Percentiles rank a stretch among this genome's conserved stretches.
Conservation (phyloP, 1,140 invertebrate species). For the Scaptomyza hsui region DNA sequence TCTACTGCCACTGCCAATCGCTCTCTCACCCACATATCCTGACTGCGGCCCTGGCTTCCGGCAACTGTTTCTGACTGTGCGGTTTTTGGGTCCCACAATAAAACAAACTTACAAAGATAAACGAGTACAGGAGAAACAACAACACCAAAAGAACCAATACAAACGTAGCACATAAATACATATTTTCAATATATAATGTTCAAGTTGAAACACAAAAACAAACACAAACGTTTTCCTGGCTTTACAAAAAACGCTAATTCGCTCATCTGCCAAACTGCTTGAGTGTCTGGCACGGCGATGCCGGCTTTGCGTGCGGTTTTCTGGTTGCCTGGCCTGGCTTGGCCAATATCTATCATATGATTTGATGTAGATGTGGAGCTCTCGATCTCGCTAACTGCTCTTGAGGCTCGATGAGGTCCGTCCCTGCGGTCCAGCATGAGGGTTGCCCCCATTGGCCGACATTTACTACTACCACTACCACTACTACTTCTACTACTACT, state of each 20-base stretch:
- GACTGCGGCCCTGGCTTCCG: conserved; percentile 54
- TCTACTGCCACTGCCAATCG: conserved; percentile 12
- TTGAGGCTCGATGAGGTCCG: conserved; percentile 65
- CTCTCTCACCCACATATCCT: conserved; percentile 44
- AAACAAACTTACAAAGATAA: conserved; percentile 24
- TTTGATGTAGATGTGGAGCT: conserved; percentile 67
- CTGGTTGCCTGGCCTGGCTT: conserved; percentile 51
- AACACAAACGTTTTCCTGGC: conserved; percentile 37
- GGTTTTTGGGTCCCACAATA: conserved; percentile 24
- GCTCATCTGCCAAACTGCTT: conserved; percentile 39
- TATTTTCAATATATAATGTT: conserved; percentile 32
- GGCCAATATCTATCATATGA: conserved; percentile 43
- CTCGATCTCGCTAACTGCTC: conserved; percentile 53
- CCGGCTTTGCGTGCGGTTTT: conserved; percentile 39
- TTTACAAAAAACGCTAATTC: conserved; percentile 25
- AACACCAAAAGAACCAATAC: conserved; percentile 13
- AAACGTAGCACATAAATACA: conserved; percentile 19
- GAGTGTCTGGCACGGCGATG: conserved; percentile 5
- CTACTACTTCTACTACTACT: conserved; percentile 26
- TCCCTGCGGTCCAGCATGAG: conserved; percentile 59
- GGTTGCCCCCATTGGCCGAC: conserved; percentile 64
- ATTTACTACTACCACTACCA: conserved; percentile 26
- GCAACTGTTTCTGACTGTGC: conserved; percentile 60
- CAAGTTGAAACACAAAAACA: conserved; percentile 25
- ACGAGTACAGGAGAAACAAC: conserved; percentile 19